Percentiles rank a stretch among this genome's conserved stretches.
phyloP scores from a whole-genome alignment of 2,888 invertebrate species.

The Polietes domitor region DNA sequence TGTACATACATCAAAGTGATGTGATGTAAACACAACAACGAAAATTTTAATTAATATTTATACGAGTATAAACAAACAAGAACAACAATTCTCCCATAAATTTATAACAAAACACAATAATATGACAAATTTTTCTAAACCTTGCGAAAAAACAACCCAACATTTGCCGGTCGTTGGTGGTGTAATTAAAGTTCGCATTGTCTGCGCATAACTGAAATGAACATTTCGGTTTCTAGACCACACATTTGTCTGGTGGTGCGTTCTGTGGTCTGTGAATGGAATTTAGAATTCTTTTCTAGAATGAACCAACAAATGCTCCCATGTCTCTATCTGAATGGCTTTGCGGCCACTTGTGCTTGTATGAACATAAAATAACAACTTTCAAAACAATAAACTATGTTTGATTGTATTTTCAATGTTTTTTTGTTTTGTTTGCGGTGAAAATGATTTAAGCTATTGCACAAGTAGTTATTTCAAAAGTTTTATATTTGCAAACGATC shows the following conservation, averaged over 20 bases:
- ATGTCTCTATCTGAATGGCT: constrained; percentile 7
- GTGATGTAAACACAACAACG: constrained; percentile 10
- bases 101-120: constrained; percentile 45
- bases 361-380: constrained; percentile 57
- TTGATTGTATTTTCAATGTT: neutral
- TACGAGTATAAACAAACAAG: neutral
- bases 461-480: constrained; percentile 23
- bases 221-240: constrained; percentile 43
- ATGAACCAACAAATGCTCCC: constrained; percentile 44
- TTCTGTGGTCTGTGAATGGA: constrained; percentile 61
- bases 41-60: constrained; percentile 24
- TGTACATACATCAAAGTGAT: constrained; percentile 15
- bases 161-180: neutral
- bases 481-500: neutral
- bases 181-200: constrained; percentile 46
- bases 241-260: constrained; percentile 61
- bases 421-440: neutral
- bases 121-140: constrained; percentile 52
- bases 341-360: constrained; percentile 23
- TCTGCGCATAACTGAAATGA: neutral
- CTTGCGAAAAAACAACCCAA: constrained; percentile 26
- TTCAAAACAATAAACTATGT: constrained; percentile 43
- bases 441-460: neutral
- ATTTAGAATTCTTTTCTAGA: constrained; percentile 54
- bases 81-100: constrained; percentile 20